Percentiles rank a stretch among this genome's conserved stretches.
Evolutionary conservation across 2,113 vertebrate genomes (phyloP).

Genomic region (Lethenteron camtschaticum): DNA sequence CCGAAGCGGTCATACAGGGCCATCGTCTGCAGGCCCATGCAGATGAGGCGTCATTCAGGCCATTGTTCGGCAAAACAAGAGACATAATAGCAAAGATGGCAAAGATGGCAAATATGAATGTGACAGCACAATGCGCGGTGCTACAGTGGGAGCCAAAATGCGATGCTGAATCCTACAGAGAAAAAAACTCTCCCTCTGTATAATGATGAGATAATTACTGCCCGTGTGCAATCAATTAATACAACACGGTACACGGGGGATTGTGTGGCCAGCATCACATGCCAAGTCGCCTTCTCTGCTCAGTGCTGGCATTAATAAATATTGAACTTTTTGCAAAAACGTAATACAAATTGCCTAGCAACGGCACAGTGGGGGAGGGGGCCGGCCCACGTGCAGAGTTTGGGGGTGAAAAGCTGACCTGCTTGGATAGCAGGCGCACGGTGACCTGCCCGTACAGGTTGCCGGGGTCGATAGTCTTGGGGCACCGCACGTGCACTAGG

Average conservation of each 20-base stretch:
- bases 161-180: neutral
- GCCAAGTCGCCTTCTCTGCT: neutral
- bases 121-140: neutral
- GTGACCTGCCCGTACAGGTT: slow-evolving; percentile 75
- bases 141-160: neutral
- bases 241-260: neutral
- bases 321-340: neutral
- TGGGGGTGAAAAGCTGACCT: slow-evolving; percentile 27
- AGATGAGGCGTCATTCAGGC: neutral
- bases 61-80: neutral
- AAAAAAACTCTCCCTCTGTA: neutral
- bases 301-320: neutral
- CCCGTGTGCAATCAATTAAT: neutral
- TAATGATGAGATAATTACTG: neutral
- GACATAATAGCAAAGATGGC: neutral
- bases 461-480: slow-evolving; percentile 33
- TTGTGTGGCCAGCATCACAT: neutral
- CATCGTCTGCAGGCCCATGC: slow-evolving; percentile 27
- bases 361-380: neutral
- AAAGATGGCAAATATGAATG: neutral
- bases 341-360: neutral
- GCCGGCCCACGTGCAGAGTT: neutral
- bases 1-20: slow-evolving; percentile 85
- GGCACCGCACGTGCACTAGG: slow-evolving; percentile 51
- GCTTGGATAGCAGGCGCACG: slow-evolving; percentile 55